A percentile compares a stretch with the other conserved stretches of the same genome.
Evolutionary conservation across 2,797 vertebrate species (phyloP).

Genomic region (Rhabdophis nuchalis): DNA sequence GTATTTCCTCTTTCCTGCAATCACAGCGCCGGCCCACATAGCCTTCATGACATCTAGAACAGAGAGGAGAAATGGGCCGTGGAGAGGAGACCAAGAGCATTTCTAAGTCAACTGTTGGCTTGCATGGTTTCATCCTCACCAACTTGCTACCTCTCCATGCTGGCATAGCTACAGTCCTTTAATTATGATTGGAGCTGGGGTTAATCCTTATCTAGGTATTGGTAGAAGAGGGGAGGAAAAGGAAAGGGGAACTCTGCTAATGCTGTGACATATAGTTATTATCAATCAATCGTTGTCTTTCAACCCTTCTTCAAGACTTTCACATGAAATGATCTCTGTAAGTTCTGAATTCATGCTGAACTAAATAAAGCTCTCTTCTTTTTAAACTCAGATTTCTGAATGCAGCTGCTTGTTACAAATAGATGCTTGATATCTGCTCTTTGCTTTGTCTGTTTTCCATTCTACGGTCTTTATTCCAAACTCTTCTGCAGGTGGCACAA

Average conservation of each 20-base stretch:
- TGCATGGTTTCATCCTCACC: neutral
- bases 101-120: neutral
- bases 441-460: neutral
- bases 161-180: neutral
- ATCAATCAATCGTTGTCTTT: neutral
- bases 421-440: neutral
- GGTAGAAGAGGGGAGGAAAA: neutral
- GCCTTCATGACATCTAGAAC: constrained; percentile 66
- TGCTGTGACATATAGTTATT: neutral
- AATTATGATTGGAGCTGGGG: neutral
- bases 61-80: neutral
- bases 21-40: constrained; percentile 67
- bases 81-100: neutral
- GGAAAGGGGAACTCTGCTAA: neutral
- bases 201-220: neutral
- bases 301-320: neutral
- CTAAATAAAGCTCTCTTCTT: neutral
- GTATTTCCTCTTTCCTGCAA: constrained; percentile 44
- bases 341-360: neutral
- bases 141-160: neutral
- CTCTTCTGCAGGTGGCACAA: neutral
- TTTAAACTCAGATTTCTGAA: neutral
- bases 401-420: neutral
- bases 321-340: neutral
- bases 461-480: neutral